Conservation (phyloP, 2,113 vertebrate genomes). For the Danio rerio region DNA sequence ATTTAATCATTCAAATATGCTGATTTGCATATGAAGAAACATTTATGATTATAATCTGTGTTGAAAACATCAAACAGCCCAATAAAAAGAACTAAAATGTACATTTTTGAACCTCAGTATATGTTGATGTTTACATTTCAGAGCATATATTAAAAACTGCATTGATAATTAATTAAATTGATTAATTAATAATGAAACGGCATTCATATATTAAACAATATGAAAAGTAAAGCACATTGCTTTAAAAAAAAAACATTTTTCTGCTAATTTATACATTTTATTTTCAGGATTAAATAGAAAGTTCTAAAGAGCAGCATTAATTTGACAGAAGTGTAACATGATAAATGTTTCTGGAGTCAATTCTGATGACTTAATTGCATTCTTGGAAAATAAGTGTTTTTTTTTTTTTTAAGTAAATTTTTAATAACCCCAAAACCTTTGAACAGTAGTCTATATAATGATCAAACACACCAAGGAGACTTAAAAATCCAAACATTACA, state of each 20-base stretch:
- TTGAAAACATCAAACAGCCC: not conserved
- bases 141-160: no score
- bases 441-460: not conserved
- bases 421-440: not conserved
- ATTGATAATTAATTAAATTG: no score
- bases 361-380: no score
- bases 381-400: no score
- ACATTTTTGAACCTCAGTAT: no score
- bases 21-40: not conserved
- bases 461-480: not conserved
- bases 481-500: not conserved
- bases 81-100: no score
- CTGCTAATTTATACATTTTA: not conserved
- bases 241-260: not conserved
- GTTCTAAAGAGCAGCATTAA: not conserved
- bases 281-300: not conserved
- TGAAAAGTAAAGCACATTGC: no score
- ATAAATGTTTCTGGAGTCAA: not conserved
- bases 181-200: no score
- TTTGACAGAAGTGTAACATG: not conserved
- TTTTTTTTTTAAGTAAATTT: slow-evolving; percentile 16
- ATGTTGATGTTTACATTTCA: no score
- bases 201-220: no score
- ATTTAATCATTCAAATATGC: not conserved
- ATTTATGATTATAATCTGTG: not conserved